Conservation (phyloP, 1,140 invertebrate species). For the Bombus difficillimus region DNA sequence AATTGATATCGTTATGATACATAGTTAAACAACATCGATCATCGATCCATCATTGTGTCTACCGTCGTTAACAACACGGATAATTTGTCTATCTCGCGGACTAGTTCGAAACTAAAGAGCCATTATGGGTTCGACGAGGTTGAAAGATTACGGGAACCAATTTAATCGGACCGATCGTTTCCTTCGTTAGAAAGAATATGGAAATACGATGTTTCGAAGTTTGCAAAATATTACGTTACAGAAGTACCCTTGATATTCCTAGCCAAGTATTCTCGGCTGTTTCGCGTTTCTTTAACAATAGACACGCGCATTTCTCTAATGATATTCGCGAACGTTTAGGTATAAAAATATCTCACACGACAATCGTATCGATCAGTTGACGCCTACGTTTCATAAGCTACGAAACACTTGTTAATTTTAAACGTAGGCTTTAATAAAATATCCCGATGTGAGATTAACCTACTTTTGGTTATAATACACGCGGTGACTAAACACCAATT, state of each 20-base stretch:
- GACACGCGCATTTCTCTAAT: not conserved
- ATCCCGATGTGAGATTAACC: too few relatives aligned
- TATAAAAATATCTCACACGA: too few relatives aligned
- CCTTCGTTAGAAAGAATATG: not conserved
- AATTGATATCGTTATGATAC: slow-evolving; percentile 47
- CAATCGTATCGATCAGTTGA: too few relatives aligned
- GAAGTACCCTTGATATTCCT: not conserved
- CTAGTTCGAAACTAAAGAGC: slow-evolving; percentile 6
- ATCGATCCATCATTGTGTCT: slow-evolving; percentile 50
- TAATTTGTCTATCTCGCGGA: slow-evolving; percentile 37
- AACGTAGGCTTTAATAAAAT: too few relatives aligned
- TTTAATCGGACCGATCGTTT: slow-evolving; percentile 5
- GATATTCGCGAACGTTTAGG: not conserved
- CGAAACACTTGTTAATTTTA: too few relatives aligned
- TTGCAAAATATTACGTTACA: not conserved
- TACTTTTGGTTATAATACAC: too few relatives aligned
- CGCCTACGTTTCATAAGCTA: too few relatives aligned
- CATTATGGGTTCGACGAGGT: slow-evolving; percentile 21
- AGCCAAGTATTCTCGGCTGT: not conserved
- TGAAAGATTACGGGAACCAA: slow-evolving; percentile 33
- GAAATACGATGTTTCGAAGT: not conserved
- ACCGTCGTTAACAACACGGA: slow-evolving; percentile 29
- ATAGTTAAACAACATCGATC: slow-evolving; percentile 28
- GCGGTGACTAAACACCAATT: too few relatives aligned
- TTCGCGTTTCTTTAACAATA: too few relatives aligned